A percentile compares a stretch with the other conserved stretches of the same genome.
phyloP scores from a whole-genome alignment of 2,797 vertebrate species.

The Chromis chromis region DNA sequence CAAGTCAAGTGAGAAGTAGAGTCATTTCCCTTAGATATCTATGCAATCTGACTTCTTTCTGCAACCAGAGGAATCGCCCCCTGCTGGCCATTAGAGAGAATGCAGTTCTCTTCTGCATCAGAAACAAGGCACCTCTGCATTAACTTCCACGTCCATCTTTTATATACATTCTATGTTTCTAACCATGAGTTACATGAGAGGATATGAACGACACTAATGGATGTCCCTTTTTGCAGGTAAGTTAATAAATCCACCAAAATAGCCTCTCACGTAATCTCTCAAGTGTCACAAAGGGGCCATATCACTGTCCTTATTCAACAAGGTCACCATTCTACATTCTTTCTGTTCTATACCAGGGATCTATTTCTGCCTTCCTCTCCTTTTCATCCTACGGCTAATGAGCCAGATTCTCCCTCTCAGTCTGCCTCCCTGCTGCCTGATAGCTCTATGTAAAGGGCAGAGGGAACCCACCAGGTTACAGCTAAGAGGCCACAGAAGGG shows the following conservation, averaged over 20 bases:
- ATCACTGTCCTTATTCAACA: constrained; percentile 14
- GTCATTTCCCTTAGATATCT: too few relatives aligned
- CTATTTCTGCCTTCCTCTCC: neutral
- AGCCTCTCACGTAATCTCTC: neutral
- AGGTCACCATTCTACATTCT: neutral
- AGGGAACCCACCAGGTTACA: constrained; percentile 37
- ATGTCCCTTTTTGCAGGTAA: neutral
- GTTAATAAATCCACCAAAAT: neutral
- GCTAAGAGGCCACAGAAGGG: constrained; percentile 62
- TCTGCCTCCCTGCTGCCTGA: constrained; percentile 23
- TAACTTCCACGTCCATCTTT: too few relatives aligned
- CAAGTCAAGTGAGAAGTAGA: too few relatives aligned
- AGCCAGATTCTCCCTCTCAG: constrained; percentile 23
- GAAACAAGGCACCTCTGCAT: too few relatives aligned
- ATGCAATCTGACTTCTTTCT: too few relatives aligned
- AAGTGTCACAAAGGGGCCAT: neutral
- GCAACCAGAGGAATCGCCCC: too few relatives aligned
- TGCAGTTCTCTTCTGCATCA: too few relatives aligned
- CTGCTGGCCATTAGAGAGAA: too few relatives aligned
- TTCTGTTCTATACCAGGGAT: constrained; percentile 1
- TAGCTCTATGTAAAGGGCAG: constrained; percentile 33
- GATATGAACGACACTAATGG: neutral
- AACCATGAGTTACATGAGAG: too few relatives aligned
- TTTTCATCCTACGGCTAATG: constrained; percentile 27
- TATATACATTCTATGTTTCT: too few relatives aligned